These are phyloP conservation scores for Melinaea menophilus DNA, from an alignment of 2,888 invertebrate genomes.

Conservation along the genomic window DNA sequence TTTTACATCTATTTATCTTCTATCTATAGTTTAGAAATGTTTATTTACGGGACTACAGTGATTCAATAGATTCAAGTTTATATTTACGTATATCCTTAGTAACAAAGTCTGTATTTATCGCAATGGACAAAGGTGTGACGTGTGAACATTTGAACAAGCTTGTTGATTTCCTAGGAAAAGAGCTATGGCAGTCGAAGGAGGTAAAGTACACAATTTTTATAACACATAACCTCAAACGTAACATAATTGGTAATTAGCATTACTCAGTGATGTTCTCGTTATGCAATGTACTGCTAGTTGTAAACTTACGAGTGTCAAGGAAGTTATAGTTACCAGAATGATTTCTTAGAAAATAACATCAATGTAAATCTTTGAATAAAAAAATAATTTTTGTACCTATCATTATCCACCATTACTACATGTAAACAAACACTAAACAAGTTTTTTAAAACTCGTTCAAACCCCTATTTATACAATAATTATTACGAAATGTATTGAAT, in stretches of 20 bases:
- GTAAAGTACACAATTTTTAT: constrained; percentile 46
- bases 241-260: constrained; percentile 58
- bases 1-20: constrained; percentile 36
- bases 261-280: constrained; percentile 53
- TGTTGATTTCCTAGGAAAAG: constrained; percentile 58
- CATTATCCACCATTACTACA: background rate
- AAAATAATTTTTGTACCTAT: background rate
- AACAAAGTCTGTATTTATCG: constrained; percentile 44
- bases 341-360: background rate
- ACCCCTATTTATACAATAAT: background rate
- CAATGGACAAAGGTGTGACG: constrained; percentile 71
- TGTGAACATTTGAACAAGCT: constrained; percentile 73
- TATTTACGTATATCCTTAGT: constrained; percentile 48
- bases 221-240: constrained; percentile 64
- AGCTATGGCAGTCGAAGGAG: constrained; percentile 70
- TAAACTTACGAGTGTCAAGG: constrained; percentile 14
- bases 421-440: constrained; percentile 5
- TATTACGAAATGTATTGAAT: too few species aligned
- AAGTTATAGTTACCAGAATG: constrained; percentile 11
- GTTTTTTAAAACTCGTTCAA: background rate
- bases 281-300: constrained; percentile 45
- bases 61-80: constrained; percentile 49
- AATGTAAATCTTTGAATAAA: background rate
- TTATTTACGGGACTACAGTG: constrained; percentile 59
- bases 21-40: constrained; percentile 54